Percentiles rank a stretch among this genome's conserved stretches.
Evolutionary conservation across 1,140 invertebrate species (phyloP).

Genomic region (Heliconius eleuchia): DNA sequence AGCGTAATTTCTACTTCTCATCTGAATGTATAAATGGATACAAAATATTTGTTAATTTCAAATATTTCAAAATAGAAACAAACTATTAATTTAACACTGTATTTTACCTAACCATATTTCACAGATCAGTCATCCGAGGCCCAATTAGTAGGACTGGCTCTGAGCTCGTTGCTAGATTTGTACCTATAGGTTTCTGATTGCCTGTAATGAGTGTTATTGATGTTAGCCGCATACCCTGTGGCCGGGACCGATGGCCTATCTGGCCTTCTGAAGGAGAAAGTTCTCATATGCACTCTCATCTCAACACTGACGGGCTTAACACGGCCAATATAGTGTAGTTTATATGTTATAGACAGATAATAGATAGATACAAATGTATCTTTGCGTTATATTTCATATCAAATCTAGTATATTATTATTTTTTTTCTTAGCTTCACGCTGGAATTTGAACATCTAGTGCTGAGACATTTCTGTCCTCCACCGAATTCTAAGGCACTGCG

Average conservation of each 20-base stretch:
- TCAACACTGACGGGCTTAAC: background rate
- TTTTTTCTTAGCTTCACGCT: too few relatives aligned
- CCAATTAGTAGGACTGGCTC: background rate
- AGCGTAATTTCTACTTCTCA: background rate
- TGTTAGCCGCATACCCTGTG: background rate
- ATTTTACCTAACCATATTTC: background rate
- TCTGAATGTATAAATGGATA: too few relatives aligned
- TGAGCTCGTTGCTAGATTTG: background rate
- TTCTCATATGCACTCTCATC: background rate
- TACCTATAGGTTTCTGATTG: background rate
- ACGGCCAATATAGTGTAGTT: background rate
- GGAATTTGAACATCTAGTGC: too few relatives aligned
- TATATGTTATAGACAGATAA: too few relatives aligned
- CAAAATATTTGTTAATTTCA: too few relatives aligned
- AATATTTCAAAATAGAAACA: too few relatives aligned
- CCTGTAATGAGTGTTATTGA: background rate
- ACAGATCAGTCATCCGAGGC: background rate
- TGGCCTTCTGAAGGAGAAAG: background rate
- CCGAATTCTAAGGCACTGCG: too few relatives aligned
- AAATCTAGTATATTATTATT: too few relatives aligned
- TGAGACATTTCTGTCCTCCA: too few relatives aligned
- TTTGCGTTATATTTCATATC: too few relatives aligned
- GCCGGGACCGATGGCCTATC: background rate
- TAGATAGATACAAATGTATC: too few relatives aligned
- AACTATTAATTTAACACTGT: background rate